Evolutionary conservation across 2,797 vertebrate genomes (phyloP), one percentile per base, ranked within the genome.

Genomic region (Tinamus major): DNA sequence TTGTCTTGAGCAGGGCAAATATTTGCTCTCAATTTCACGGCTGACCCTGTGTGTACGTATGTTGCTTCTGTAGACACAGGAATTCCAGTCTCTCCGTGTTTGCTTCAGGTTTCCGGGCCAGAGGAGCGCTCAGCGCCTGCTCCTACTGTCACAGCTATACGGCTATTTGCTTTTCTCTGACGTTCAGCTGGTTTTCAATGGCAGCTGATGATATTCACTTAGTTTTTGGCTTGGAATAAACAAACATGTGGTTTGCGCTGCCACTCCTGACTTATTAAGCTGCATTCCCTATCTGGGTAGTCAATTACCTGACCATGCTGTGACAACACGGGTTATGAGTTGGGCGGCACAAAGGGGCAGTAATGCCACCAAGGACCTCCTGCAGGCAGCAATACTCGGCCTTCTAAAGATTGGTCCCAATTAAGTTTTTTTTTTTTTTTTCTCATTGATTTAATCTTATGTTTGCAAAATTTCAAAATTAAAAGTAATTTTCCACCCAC

Each of bases 1-100:
- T 75, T 94, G 48, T 96, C 94, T 95, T 87, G 92, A 94, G 65
- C 67, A 65, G 61, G 48, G 90, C 88, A 97, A 97, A 97, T 97
- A 97, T 96, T 97, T 96, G 85, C 84, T 82, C 79, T 96, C 83
- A 91, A 87, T 88, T 94, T 95, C 87, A 96, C 0, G 3, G 65
- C 49, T 93, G 69, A 75, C 72, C 85, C 3, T 13, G 65, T 0
- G 2, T 64, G 51, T 64, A 88, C 3, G 3, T 67, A 72, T 0
- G 0, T 0, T 1, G 79, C 56, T 77, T 92, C 74, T 44, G 17
- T 12, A 70, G 85, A 72, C 79, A 74, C 75, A 85, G 55, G 49
- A 81, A 44, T 78, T 80, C 71, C 44, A 70, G 87, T 29, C 35
- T 51, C 31, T 87, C 44, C 72, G 51, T 97, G 89, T 97, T 96